These are phyloP conservation scores for Mythimna loreyi DNA, from an alignment of 2,888 invertebrate genomes.

Conservation along the genomic window DNA sequence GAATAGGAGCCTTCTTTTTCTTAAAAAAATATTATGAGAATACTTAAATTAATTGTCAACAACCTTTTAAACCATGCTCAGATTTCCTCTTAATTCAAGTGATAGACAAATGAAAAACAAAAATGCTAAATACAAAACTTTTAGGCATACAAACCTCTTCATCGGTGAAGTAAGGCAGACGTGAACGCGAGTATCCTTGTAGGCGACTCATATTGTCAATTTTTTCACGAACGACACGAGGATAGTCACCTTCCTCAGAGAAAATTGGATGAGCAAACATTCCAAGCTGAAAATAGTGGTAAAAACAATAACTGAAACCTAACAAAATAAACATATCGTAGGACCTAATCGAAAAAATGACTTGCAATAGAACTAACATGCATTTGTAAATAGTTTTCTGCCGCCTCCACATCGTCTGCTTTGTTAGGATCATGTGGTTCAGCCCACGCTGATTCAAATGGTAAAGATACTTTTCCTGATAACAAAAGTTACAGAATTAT, in stretches of 20 bases:
- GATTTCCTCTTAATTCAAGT: too few relatives aligned
- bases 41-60: too few relatives aligned
- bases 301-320: neutral
- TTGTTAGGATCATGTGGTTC: constrained; percentile 85
- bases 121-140: too few relatives aligned
- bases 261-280: constrained; percentile 88
- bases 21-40: too few relatives aligned
- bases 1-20: too few relatives aligned
- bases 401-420: constrained; percentile 86
- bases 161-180: constrained; percentile 85
- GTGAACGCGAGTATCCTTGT: constrained; percentile 85
- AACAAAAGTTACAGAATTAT: too few relatives aligned
- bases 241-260: constrained; percentile 87
- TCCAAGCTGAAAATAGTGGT: constrained; percentile 78
- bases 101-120: too few relatives aligned
- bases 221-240: constrained; percentile 82
- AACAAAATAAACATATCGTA: neutral
- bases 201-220: constrained; percentile 81
- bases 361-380: constrained; percentile 78
- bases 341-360: too few relatives aligned
- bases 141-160: constrained; percentile 78
- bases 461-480: constrained; percentile 91
- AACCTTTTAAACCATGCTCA: too few relatives aligned
- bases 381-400: constrained; percentile 90
- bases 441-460: constrained; percentile 89